Percentiles rank a stretch among this genome's conserved stretches.
phyloP scores from a whole-genome alignment of 2,888 invertebrate species.

The Lithophane semibrunnea region DNA sequence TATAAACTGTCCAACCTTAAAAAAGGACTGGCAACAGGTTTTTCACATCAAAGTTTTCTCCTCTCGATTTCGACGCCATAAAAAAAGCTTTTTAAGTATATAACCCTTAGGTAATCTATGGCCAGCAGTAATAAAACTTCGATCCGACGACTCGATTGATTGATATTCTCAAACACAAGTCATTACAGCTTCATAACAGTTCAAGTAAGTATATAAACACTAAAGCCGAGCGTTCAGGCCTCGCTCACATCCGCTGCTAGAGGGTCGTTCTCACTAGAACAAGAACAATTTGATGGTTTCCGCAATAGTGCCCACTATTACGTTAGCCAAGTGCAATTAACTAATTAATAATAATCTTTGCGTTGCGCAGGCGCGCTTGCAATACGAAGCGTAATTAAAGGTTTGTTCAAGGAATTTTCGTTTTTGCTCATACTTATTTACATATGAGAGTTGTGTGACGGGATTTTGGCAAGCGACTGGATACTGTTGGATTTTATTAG shows the following conservation, averaged over 20 bases:
- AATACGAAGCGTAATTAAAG: slow-evolving; percentile 73
- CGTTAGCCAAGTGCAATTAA: slow-evolving; percentile 77
- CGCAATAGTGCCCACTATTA: slow-evolving; percentile 74
- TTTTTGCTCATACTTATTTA: slow-evolving; percentile 58
- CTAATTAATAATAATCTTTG: slow-evolving; percentile 74
- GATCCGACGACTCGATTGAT: neutral
- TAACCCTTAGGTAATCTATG: neutral
- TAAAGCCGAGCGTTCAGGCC: slow-evolving; percentile 72
- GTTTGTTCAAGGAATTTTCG: slow-evolving; percentile 73
- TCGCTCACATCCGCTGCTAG: slow-evolving; percentile 84
- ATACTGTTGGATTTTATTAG: slow-evolving; percentile 15
- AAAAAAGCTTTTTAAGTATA: neutral
- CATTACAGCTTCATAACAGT: slow-evolving; percentile 32
- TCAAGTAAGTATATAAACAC: slow-evolving; percentile 17
- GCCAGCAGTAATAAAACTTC: neutral
- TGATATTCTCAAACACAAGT: slow-evolving; percentile 13
- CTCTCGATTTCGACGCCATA: neutral
- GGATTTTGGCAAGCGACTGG: slow-evolving; percentile 41
- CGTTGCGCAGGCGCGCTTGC: slow-evolving; percentile 76
- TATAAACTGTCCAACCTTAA: neutral
- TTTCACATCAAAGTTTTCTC: slow-evolving; percentile 1
- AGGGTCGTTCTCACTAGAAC: slow-evolving; percentile 87
- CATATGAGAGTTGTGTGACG: slow-evolving; percentile 48
- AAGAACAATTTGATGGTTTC: slow-evolving; percentile 84
- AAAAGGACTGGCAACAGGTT: neutral